Conservation (phyloP, 2,888 invertebrate genomes). For the Plagodis pulveraria region DNA sequence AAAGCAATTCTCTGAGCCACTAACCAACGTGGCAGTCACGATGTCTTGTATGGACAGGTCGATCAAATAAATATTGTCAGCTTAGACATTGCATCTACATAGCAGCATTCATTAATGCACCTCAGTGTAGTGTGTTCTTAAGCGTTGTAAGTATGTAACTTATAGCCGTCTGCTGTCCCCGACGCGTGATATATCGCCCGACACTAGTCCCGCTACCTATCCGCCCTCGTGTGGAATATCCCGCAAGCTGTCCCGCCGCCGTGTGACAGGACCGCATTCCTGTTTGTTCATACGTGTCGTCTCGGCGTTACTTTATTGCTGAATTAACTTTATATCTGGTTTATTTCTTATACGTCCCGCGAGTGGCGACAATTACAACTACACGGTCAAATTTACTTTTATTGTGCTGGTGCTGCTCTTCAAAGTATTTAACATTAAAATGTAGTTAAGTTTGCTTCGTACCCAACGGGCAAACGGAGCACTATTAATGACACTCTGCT, state of each 20-base stretch:
- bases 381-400: too few relatives aligned
- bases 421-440: too few relatives aligned
- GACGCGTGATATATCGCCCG: conserved; percentile 18
- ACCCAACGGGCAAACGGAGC: too few relatives aligned
- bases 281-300: conserved; percentile 6
- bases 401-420: too few relatives aligned
- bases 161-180: conserved; percentile 15
- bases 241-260: conserved; percentile 2
- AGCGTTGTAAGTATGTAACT: conserved; percentile 16
- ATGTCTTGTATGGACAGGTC: too few relatives aligned
- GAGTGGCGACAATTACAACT: not conserved
- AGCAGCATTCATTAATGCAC: too few relatives aligned
- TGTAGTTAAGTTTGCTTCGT: too few relatives aligned
- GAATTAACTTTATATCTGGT: conserved; percentile 9
- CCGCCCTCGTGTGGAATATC: not conserved
- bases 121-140: not conserved
- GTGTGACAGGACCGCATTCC: conserved; percentile 4
- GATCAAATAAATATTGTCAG: too few relatives aligned
- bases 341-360: not conserved
- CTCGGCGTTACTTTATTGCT: conserved; percentile 1
- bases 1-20: too few relatives aligned
- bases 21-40: too few relatives aligned
- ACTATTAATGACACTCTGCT: too few relatives aligned
- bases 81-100: too few relatives aligned
- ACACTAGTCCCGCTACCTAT: conserved; percentile 1